Conservation (phyloP, 2,888 invertebrate genomes). For the Conomelus anceps region DNA sequence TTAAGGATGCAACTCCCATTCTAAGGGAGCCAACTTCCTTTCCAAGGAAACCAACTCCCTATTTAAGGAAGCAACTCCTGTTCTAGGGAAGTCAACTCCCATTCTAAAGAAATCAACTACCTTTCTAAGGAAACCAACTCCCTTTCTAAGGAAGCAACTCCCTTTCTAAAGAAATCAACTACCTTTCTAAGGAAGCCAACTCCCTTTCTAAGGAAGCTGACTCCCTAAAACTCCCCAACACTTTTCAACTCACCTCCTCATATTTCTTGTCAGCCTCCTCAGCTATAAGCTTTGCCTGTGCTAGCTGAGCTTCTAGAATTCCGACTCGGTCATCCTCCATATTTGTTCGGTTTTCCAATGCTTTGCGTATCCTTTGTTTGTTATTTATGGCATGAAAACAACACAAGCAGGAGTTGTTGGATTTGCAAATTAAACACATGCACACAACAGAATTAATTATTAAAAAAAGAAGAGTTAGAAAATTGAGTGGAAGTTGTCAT, state of each 20-base stretch:
- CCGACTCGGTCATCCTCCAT: slow-evolving; percentile 99
- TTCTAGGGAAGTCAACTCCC: too few relatives aligned
- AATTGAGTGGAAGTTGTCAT: not conserved
- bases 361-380: slow-evolving; percentile 94
- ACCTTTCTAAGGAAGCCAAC: too few relatives aligned
- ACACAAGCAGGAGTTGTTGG: slow-evolving; percentile 16
- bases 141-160: too few relatives aligned
- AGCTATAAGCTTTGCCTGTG: slow-evolving; percentile 98
- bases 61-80: too few relatives aligned
- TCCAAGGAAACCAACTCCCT: too few relatives aligned
- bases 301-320: slow-evolving; percentile 93
- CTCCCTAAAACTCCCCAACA: too few relatives aligned
- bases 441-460: slow-evolving; percentile 6
- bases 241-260: slow-evolving; percentile 92
- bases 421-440: slow-evolving; percentile 13
- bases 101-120: too few relatives aligned
- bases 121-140: too few relatives aligned
- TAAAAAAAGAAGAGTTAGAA: not conserved
- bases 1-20: too few relatives aligned
- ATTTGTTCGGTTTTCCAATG: slow-evolving; percentile 96
- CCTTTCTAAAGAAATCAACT: too few relatives aligned
- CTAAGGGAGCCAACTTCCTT: too few relatives aligned
- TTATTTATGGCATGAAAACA: slow-evolving; percentile 31
- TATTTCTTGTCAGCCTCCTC: slow-evolving; percentile 99
- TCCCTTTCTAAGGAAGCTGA: too few relatives aligned